Evolutionary conservation across 2,797 vertebrate species (phyloP).

Genomic region (Adelosebastes latens): DNA sequence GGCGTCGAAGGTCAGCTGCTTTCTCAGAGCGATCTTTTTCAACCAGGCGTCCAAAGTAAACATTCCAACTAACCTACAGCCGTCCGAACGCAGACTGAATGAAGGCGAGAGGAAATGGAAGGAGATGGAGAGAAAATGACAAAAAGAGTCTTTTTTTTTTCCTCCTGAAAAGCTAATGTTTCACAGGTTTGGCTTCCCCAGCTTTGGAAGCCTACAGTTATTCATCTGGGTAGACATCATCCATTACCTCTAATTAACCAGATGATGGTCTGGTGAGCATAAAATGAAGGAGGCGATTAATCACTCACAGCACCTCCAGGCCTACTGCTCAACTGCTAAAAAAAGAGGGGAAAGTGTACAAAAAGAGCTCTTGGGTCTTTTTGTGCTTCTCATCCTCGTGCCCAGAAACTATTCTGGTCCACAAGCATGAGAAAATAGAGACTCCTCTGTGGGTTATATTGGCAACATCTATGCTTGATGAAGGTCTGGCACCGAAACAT

Average conservation of each 20-base stretch:
- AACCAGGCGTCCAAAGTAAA: slow-evolving; percentile 79
- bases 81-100: slow-evolving; percentile 27
- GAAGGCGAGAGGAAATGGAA: slow-evolving; percentile 53
- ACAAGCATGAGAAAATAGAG: slow-evolving; percentile 5
- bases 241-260: slow-evolving; percentile 81
- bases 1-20: slow-evolving; percentile 56
- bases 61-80: slow-evolving; percentile 71
- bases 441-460: slow-evolving; percentile 19
- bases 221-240: slow-evolving; percentile 75
- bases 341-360: background rate
- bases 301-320: slow-evolving; percentile 63
- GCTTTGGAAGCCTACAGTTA: slow-evolving; percentile 53
- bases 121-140: slow-evolving; percentile 40
- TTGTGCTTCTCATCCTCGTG: slow-evolving; percentile 1
- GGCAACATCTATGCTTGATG: slow-evolving; percentile 19
- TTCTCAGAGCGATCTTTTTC: slow-evolving; percentile 78
- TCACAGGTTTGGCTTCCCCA: slow-evolving; percentile 64
- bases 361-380: slow-evolving; percentile 24
- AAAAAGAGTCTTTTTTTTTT: slow-evolving; percentile 17
- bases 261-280: slow-evolving; percentile 85
- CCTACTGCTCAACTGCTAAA: slow-evolving; percentile 14
- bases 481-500: background rate
- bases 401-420: slow-evolving; percentile 27
- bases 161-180: slow-evolving; percentile 51
- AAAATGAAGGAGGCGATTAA: slow-evolving; percentile 77